Base-by-base conservation (phyloP, 2,113 vertebrate species). In the Mus pahari region DNA sequence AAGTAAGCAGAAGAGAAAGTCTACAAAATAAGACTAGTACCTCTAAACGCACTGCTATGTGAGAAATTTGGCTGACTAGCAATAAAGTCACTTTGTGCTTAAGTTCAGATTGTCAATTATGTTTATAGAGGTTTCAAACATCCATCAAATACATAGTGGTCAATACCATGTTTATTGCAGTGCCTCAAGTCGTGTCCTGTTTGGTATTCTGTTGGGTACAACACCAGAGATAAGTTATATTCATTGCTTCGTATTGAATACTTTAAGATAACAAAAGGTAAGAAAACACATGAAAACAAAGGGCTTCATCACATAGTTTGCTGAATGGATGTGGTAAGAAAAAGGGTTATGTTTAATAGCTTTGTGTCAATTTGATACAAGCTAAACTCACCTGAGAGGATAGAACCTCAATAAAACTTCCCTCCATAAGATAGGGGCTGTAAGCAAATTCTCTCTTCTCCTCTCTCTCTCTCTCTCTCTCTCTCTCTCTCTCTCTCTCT, bases 81-180 rank as follows among this genome's bases (percentile, higher is more conserved):
- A 81, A 24, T n/a, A 58, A 58, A 75, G 8, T 12, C 19, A 70
- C 1, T 60, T 70, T 68, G 2, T 26, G 77, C 7, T 88, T 78
- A 94, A 94, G 83, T 96, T 19, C 39, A 60, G n/a, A 62, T 62
- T 66, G 74, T 48, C 19, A 71, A 45, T 90, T 45, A 58, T 28
- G 55, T n/a, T 33, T 42, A 78, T 48, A 48, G 16, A 36, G 78
- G 89, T 50, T 53, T 39, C 9, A 74, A 31, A 7, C 13, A 71
- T 50, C 9, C 45, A 50, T 74, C 16, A 75, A 64, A 19, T 55
- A 66, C 45, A 33, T 93, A 79, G 39, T 70, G 19, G 16, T 10
- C 2, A 74, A 71, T 19, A 79, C 89, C 1, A 64, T 45, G 10
- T 14, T 53, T 39, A 53, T 9, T 58, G 7, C 26, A 36, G 1